Evolutionary conservation across 2,888 invertebrate species (phyloP).

Genomic region (Leptopilina syphax): DNA sequence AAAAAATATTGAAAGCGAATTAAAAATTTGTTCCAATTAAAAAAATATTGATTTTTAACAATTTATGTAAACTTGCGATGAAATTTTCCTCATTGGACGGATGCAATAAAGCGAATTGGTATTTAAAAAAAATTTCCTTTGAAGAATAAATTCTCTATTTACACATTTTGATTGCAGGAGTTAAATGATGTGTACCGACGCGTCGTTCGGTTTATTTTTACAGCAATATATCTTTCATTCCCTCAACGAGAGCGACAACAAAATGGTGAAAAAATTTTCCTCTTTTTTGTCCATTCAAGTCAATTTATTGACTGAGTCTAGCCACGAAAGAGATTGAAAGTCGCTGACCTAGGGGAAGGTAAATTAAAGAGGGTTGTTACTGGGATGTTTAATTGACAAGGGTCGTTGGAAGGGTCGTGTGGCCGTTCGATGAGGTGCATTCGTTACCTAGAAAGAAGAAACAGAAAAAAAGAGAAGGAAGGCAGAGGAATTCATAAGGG

Average conservation of each 20-base stretch:
- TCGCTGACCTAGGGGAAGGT: conserved; percentile 39
- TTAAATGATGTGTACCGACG: neutral
- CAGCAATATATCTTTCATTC: neutral
- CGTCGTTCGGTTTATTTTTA: neutral
- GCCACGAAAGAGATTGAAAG: conserved; percentile 33
- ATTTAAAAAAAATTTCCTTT: neutral
- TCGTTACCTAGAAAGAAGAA: conserved; percentile 30
- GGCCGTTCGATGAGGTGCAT: conserved; percentile 23
- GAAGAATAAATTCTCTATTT: neutral
- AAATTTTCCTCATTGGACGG: neutral
- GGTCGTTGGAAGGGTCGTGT: conserved; percentile 20
- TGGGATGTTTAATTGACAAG: conserved; percentile 36
- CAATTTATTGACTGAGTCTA: conserved; percentile 32
- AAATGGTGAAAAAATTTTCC: neutral
- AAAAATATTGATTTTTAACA: no score
- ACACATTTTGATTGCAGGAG: neutral
- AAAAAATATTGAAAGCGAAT: no score
- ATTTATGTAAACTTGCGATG: neutral
- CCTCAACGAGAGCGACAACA: conserved; percentile 12
- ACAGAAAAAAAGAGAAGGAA: neutral
- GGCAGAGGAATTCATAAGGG: conserved; percentile 16
- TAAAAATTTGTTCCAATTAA: no score
- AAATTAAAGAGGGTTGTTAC: conserved; percentile 39
- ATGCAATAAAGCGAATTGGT: neutral
- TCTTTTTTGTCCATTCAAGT: conserved; percentile 11